Conservation (phyloP, 2,113 vertebrate genomes). For the Etheostoma cragini region DNA sequence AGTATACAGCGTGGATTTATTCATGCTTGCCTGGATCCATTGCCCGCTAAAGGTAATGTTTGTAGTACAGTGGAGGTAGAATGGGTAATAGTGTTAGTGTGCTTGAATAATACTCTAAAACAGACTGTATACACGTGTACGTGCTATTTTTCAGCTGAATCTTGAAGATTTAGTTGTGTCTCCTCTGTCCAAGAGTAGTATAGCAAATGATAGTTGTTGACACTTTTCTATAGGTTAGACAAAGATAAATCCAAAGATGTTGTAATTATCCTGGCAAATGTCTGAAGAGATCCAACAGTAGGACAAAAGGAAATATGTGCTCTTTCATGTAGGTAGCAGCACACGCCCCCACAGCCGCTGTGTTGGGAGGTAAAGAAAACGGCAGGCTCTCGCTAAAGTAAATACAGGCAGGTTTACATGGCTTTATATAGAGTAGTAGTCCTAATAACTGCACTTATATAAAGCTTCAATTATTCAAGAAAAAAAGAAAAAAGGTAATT, state of each 20-base stretch:
- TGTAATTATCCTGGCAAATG: conserved; percentile 6
- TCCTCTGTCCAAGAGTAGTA: not conserved
- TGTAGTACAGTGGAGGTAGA: not conserved
- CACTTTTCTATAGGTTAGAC: not conserved
- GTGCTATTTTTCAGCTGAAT: not conserved
- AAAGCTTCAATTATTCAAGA: not conserved
- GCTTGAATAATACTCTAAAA: not conserved
- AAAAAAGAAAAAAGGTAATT: not conserved
- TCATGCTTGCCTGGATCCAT: not conserved
- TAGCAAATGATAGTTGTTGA: not conserved
- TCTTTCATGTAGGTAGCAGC: conserved; percentile 5
- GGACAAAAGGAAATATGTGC: not conserved
- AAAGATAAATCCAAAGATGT: not conserved
- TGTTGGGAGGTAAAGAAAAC: not conserved
- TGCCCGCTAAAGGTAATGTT: not conserved
- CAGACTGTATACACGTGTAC: not conserved
- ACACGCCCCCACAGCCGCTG: not conserved
- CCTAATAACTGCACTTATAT: not conserved
- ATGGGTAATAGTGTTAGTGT: not conserved
- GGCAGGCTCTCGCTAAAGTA: not conserved
- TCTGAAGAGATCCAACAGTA: conserved; percentile 9
- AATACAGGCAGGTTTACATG: not conserved
- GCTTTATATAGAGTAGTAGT: not conserved
- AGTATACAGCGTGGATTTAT: not conserved
- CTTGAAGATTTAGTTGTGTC: not conserved